Evolutionary conservation across 2,888 invertebrate genomes (phyloP), one percentile per base, ranked within the genome.

Genomic region (Neoitamus cyanurus): DNA sequence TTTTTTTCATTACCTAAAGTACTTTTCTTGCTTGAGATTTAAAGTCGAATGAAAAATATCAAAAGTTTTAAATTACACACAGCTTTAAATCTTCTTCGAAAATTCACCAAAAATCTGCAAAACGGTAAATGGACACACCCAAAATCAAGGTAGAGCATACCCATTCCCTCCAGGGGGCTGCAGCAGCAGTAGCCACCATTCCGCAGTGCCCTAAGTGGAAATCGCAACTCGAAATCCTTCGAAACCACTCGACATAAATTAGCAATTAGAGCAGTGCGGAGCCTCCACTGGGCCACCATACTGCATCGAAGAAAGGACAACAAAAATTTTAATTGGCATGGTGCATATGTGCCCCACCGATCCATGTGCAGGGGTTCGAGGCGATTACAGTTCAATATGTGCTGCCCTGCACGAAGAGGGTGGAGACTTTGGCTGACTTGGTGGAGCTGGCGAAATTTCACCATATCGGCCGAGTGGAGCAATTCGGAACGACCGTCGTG

Each of bases 311-410:
- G 30, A 34, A 58, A 58, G 73, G 83, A 75, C 58, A 83, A 83
- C 48, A 83, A 48, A 58, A 78, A 83, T 83, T 83, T 83, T 83
- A 83, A 83, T 83, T 83, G 83, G 83, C 73, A 83, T 34, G 15
- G 30, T 75, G 37, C 58, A 73, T 36, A 25, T 58, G 58, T 83
- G 73, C 73, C n/a, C n/a, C n/a, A n/a, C n/a, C n/a, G n/a, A n/a
- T n/a, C n/a, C n/a, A 20, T 31, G n/a, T 30, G 58, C 1, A 25
- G 9, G 5, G 58, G 58, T 25, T 20, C 6, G 25, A 9, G 58
- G 58, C 70, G 30, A 70, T 80, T 77, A 75, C 36, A 30, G 28
- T 82, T 68, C 13, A 37, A 82, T 82, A 83, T 70, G 37, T 42
- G 37, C 28, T 58, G 58, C 58, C 58, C 58, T 58, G 58, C 5